Evolutionary conservation across 2,113 vertebrate genomes (phyloP), one percentile per base, ranked within the genome.

Genomic region (Crotalus viridis): DNA sequence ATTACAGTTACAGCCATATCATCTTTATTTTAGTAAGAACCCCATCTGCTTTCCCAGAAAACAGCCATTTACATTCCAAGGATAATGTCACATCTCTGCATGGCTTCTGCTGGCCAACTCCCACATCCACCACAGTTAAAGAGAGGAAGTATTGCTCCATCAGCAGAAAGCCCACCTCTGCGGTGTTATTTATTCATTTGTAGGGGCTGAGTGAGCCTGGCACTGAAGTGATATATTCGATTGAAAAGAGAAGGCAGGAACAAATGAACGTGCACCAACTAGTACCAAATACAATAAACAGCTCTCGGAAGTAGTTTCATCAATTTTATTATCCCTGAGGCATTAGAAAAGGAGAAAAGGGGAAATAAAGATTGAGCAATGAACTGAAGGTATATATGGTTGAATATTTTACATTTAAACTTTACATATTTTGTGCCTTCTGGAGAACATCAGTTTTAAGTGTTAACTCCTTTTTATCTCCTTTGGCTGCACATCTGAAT

Each of bases 271-370:
- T 7, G 94, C 90, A 96, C 89, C 95, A 21, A 95, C 95, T 95
- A 97, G 96, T 33, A 93, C 96, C 94, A 94, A 96, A 95, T 93
- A 91, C 93, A 94, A 93, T 95, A 95, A 96, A 93, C 95, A 94
- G 92, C 94, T 93, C 95, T 96, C 95, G 95, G 96, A 97, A 96
- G 90, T 24, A 1, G 92, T 95, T 94, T 94, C 96, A 96, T 97
- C 95, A 96, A 95, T 96, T 95, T 96, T 96, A 87, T 96, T 94
- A 93, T 91, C 94, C 95, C 97, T 95, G 89, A 96, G 95, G 94
- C 94, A 93, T 92, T 4, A 48, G 59, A 87, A 57, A 86, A 92
- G 10, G 64, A 95, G 89, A 93, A 52, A 85, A 91, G 61, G 91
- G 88, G 91, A 93, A 95, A 92, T 24, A 92, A 69, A 91, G 93